phyloP scores from a whole-genome alignment of 2,113 vertebrate species.

The Onychorhynchus coronatus region DNA sequence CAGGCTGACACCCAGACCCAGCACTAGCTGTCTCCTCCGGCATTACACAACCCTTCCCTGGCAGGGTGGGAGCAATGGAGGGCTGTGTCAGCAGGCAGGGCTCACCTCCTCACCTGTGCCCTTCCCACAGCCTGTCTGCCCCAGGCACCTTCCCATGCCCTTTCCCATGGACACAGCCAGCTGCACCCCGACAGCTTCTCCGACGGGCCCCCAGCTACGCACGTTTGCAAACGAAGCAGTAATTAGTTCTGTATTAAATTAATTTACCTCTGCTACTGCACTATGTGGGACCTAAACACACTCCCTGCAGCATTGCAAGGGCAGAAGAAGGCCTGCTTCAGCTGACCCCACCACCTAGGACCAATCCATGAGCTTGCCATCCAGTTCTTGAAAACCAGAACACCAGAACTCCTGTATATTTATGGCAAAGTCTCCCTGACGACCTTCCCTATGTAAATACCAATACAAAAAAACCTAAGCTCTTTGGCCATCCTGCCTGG shows the following conservation, averaged over 20 bases:
- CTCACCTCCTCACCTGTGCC: neutral
- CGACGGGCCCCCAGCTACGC: fast-evolving
- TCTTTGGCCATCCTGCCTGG: neutral
- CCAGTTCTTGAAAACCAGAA: neutral
- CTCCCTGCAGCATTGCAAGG: neutral
- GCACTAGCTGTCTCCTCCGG: fast-evolving
- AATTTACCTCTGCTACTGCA: neutral
- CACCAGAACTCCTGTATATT: neutral
- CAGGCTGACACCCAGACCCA: neutral
- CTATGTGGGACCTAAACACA: fast-evolving
- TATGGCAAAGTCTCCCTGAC: neutral
- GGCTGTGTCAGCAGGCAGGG: neutral
- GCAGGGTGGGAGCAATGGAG: too few relatives aligned
- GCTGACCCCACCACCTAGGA: neutral
- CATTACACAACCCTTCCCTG: neutral
- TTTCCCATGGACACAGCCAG: neutral
- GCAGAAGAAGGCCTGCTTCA: neutral
- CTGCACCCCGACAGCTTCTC: neutral
- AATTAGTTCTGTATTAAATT: neutral
- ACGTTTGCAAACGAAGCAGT: neutral
- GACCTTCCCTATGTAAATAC: neutral
- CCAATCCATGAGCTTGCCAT: fast-evolving
- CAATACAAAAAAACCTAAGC: neutral
- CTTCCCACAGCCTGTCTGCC: neutral
- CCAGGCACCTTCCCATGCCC: neutral